Conservation (phyloP, 2,113 vertebrate genomes). For the Holacanthus passer region DNA sequence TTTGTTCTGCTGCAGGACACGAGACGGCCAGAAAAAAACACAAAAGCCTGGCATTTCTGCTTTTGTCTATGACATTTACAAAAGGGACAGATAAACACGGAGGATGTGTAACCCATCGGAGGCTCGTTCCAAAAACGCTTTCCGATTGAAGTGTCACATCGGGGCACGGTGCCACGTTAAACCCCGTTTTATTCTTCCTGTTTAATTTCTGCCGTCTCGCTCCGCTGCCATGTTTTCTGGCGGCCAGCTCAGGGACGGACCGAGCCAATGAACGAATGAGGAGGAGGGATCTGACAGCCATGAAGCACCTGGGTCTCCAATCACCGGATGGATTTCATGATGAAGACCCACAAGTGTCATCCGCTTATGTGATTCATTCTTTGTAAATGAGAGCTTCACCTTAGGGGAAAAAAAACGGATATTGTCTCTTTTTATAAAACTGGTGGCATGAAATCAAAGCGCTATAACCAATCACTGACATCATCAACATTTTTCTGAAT, state of each 20-base stretch:
- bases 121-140: constrained; percentile 38
- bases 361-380: constrained; percentile 25
- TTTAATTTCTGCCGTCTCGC: constrained; percentile 45
- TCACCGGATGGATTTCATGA: constrained; percentile 32
- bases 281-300: not conserved
- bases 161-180: constrained; percentile 49
- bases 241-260: not conserved
- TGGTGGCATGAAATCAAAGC: not conserved
- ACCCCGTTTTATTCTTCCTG: constrained; percentile 30
- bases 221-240: constrained; percentile 33
- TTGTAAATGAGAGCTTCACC: not conserved
- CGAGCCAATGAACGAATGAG: constrained; percentile 15
- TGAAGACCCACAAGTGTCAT: constrained; percentile 30
- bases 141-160: constrained; percentile 47
- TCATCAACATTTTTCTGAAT: not conserved
- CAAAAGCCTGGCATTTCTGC: constrained; percentile 70
- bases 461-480: not conserved
- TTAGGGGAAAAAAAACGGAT: not conserved
- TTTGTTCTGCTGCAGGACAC: constrained; percentile 63
- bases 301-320: constrained; percentile 59
- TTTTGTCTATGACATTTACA: constrained; percentile 73
- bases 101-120: constrained; percentile 42
- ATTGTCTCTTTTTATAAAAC: not conserved
- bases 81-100: constrained; percentile 60
- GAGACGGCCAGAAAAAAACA: constrained; percentile 44